Percentiles rank a stretch among this genome's conserved stretches.
phyloP scores from a whole-genome alignment of 30 jellyfish, hydroid and myxozoan species.

The Rhopilema esculentum region DNA sequence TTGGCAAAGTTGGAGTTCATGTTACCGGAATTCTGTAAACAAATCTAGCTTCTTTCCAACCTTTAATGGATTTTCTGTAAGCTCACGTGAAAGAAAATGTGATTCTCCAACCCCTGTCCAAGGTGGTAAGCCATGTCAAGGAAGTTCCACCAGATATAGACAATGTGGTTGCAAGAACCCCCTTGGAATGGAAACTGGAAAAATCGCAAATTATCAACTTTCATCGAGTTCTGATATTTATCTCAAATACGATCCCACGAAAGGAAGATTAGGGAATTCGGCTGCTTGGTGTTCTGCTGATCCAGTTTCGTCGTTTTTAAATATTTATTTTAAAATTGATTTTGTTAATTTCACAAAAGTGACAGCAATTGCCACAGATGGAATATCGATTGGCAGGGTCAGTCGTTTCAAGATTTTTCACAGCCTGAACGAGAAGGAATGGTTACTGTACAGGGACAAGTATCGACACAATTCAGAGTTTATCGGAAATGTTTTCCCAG shows the following conservation, averaged over 20 bases:
- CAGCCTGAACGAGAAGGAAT: conserved; percentile 51
- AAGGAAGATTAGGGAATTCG: conserved; percentile 48
- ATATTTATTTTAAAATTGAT: conserved; percentile 54
- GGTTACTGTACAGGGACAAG: conserved; percentile 45
- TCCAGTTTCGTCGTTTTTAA: conserved; percentile 23
- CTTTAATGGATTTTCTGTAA: conserved; percentile 53
- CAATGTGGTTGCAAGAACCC: conserved; percentile 79
- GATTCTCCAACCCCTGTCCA: conserved; percentile 71
- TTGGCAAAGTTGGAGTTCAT: conserved; percentile 72
- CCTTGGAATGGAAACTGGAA: conserved; percentile 74
- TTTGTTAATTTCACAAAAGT: conserved; percentile 36
- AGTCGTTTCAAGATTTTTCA: conserved; percentile 39
- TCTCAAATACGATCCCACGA: conserved; percentile 17
- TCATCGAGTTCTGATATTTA: conserved; percentile 27
- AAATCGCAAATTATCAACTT: conserved; percentile 56
- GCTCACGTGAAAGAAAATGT: conserved; percentile 60
- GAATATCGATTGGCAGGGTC: conserved; percentile 60
- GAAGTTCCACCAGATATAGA: conserved; percentile 47
- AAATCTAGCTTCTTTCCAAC: conserved; percentile 25
- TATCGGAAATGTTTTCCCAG: conserved; percentile 50
- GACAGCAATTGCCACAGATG: conserved; percentile 70
- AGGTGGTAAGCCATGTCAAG: conserved; percentile 73
- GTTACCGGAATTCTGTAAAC: conserved; percentile 49
- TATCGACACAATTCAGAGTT: conserved; percentile 10
- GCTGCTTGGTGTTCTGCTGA: conserved; percentile 77